Evolutionary conservation across 37 sponge, comb jelly and placozoan genomes (phyloP).

Genomic region (Amphimedon queenslandica): DNA sequence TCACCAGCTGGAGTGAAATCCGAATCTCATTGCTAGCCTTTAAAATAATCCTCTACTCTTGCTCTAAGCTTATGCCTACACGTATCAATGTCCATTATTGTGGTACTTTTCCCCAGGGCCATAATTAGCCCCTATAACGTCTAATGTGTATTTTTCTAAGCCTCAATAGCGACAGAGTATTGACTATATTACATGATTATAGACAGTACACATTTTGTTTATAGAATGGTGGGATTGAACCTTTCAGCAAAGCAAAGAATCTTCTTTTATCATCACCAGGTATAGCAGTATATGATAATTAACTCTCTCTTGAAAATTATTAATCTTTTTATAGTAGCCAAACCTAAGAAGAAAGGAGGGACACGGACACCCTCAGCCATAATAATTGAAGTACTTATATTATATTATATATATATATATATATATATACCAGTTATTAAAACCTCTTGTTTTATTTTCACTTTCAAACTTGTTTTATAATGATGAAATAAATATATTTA

Average conservation of each 20-base stretch:
- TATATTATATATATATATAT: background rate
- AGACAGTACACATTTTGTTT: background rate
- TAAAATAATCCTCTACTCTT: no score
- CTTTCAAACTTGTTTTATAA: no score
- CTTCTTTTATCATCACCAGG: slow-evolving; percentile 13
- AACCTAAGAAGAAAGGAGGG: background rate
- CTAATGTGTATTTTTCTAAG: no score
- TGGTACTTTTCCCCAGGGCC: no score
- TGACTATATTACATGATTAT: background rate
- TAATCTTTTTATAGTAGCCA: background rate
- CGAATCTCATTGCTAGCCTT: no score
- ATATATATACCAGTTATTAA: background rate
- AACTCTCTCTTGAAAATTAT: background rate
- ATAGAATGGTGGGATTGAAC: slow-evolving; percentile 21
- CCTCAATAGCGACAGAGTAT: no score
- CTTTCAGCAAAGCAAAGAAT: slow-evolving; percentile 38
- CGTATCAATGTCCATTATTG: no score
- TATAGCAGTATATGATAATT: background rate
- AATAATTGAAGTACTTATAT: slow-evolving; percentile 62
- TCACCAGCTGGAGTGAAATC: no score
- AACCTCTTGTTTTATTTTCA: background rate
- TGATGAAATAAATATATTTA: no score
- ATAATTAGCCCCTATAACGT: no score
- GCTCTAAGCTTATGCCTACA: no score
- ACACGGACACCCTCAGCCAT: slow-evolving; percentile 34